Conservation (phyloP, 2,113 vertebrate species). For the Cephalopterus ornatus region DNA sequence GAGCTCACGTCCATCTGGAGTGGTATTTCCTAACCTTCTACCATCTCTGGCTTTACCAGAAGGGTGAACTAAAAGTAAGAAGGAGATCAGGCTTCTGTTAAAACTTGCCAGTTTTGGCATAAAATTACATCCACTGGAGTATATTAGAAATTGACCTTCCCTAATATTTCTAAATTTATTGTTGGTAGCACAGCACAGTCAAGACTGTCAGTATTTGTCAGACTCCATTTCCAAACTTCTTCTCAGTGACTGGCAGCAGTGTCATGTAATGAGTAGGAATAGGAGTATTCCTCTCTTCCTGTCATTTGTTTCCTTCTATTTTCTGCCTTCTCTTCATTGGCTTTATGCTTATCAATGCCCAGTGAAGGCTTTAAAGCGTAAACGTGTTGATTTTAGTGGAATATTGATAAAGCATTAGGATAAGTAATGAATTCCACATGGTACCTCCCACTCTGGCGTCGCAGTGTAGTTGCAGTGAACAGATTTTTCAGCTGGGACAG, state of each 20-base stretch:
- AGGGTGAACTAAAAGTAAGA: not conserved
- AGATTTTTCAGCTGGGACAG: not conserved
- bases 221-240: not conserved
- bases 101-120: not conserved
- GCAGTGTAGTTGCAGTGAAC: fast-evolving
- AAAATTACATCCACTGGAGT: not conserved
- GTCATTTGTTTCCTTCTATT: not conserved
- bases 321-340: not conserved
- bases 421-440: not conserved
- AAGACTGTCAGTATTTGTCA: not conserved
- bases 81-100: not conserved
- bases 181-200: not conserved
- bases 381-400: not conserved
- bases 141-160: not conserved
- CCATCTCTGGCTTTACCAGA: not conserved
- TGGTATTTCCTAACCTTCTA: not conserved
- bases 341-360: not conserved
- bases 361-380: not conserved
- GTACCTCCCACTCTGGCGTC: not conserved
- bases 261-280: not conserved
- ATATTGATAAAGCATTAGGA: not conserved
- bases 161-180: not conserved
- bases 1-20: fast-evolving
- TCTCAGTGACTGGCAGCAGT: not conserved
- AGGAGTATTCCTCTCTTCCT: not conserved